phyloP scores from a whole-genome alignment of 2,113 vertebrate genomes.

The Nipponia nippon region DNA sequence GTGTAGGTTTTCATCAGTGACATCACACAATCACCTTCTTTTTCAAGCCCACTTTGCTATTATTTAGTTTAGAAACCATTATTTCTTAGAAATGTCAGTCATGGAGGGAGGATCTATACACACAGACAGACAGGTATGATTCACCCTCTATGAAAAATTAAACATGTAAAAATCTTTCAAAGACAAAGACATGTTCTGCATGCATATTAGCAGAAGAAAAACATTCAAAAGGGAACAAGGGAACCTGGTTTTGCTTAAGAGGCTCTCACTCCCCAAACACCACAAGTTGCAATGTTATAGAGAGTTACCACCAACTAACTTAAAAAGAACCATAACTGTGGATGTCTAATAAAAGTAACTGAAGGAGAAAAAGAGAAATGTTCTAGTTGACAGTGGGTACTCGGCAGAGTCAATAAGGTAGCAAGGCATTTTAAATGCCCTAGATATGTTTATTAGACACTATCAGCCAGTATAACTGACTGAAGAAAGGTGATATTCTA shows the following conservation, averaged over 20 bases:
- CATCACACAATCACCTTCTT: neutral
- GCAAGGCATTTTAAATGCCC: neutral
- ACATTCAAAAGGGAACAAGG: neutral
- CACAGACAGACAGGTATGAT: neutral
- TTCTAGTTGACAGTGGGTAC: neutral
- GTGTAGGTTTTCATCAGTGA: neutral
- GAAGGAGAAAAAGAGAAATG: neutral
- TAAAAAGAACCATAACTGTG: neutral
- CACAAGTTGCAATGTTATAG: neutral
- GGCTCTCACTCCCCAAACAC: neutral
- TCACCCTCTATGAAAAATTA: slow-evolving; percentile 23
- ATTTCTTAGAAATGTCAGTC: neutral
- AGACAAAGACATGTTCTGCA: neutral
- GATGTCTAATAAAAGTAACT: neutral
- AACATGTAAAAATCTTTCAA: neutral
- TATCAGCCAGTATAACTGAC: neutral
- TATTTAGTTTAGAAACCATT: slow-evolving; percentile 25
- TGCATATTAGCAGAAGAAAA: neutral
- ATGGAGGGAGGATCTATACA: neutral
- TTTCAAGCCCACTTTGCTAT: slow-evolving; percentile 11
- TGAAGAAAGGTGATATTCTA: neutral
- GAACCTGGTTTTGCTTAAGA: neutral
- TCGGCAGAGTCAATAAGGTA: neutral
- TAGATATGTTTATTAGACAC: neutral
- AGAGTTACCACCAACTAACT: neutral